Evolutionary conservation across 2,888 invertebrate species (phyloP).

Genomic region (Aspidiotus destructor): DNA sequence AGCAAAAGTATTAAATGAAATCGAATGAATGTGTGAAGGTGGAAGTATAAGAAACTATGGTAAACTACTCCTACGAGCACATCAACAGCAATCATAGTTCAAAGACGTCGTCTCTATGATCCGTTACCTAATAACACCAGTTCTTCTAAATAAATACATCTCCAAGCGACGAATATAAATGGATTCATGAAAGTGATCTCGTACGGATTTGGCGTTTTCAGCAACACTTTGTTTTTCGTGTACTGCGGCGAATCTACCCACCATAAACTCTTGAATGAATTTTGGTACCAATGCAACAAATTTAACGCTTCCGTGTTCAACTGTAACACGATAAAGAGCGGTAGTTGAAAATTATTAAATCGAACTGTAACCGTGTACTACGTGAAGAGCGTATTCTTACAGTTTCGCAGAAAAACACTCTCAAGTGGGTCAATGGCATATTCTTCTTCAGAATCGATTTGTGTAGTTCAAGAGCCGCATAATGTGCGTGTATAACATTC

Average conservation of each 20-base stretch:
- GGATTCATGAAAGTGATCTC: constrained; percentile 43
- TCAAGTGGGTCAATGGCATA: constrained; percentile 63
- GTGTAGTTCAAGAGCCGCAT: constrained; percentile 54
- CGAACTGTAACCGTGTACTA: neutral
- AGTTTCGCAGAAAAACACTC: constrained; percentile 62
- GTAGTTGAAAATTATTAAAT: neutral
- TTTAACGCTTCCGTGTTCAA: constrained; percentile 51
- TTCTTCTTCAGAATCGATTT: constrained; percentile 53
- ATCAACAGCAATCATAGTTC: too few species aligned
- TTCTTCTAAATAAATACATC: constrained; percentile 51
- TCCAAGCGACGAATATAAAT: constrained; percentile 57
- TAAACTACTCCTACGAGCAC: too few species aligned
- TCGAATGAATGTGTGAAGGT: too few species aligned
- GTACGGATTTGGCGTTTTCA: constrained; percentile 23
- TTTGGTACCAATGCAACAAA: constrained; percentile 47
- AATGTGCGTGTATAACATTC: constrained; percentile 53
- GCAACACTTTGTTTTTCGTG: constrained; percentile 21
- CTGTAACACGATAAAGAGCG: constrained; percentile 38
- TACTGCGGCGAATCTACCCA: constrained; percentile 47
- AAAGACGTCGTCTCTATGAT: too few species aligned
- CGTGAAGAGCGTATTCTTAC: constrained; percentile 41
- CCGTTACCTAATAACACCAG: constrained; percentile 48
- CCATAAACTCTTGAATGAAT: constrained; percentile 50
- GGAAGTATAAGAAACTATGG: too few species aligned
- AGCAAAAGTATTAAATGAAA: too few species aligned